Evolutionary conservation across 2,888 invertebrate genomes (phyloP).

Genomic region (Carabus problematicus): DNA sequence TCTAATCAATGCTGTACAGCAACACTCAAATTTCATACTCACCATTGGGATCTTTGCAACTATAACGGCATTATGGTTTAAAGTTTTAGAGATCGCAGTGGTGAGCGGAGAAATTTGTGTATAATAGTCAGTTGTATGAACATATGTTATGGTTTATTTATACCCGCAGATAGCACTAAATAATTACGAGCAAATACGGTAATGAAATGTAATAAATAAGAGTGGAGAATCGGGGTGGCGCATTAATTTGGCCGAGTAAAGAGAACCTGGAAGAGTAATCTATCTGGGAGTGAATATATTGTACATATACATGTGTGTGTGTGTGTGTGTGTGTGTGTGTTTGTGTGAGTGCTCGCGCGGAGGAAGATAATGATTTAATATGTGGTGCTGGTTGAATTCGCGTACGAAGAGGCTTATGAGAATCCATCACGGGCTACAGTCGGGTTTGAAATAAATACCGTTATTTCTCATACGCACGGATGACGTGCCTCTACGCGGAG

Average conservation of each 20-base stretch:
- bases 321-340: background rate
- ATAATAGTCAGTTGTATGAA: no score
- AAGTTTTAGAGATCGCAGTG: no score
- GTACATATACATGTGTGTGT: background rate
- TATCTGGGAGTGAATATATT: background rate
- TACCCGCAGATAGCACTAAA: no score
- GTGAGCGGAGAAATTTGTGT: no score
- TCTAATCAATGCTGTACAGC: no score
- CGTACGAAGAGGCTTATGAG: constrained; percentile 22
- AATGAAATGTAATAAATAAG: no score
- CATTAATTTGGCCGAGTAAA: constrained; percentile 8
- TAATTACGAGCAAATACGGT: no score
- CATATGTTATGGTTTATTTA: no score
- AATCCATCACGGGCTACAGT: constrained; percentile 38
- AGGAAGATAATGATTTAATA: constrained; percentile 35
- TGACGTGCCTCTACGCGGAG: constrained; percentile 24
- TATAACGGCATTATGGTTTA: no score
- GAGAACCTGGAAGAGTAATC: background rate
- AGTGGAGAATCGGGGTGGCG: no score
- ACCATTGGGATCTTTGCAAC: no score
- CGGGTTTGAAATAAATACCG: constrained; percentile 38
- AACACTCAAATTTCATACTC: no score
- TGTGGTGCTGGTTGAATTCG: constrained; percentile 22
- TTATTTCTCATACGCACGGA: constrained; percentile 37
- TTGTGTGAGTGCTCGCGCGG: background rate